These are phyloP conservation scores for Orthosia cruda DNA, from an alignment of 2,888 invertebrate genomes.

Conservation along the genomic window DNA sequence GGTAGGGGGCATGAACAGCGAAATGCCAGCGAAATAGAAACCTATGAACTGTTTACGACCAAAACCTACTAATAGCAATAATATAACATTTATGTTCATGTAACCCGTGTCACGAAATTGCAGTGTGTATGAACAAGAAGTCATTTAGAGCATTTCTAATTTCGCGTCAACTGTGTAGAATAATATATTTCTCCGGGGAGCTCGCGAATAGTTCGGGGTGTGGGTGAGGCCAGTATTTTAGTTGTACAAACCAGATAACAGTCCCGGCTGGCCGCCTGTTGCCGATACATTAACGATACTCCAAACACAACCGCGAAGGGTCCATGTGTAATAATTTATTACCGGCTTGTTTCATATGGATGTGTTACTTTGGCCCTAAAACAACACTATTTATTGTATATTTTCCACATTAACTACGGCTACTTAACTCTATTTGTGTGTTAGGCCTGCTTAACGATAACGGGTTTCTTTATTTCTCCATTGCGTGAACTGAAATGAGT, in stretches of 20 bases:
- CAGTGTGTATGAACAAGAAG: conserved; percentile 38
- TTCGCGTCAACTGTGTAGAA: conserved; percentile 74
- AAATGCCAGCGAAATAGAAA: not conserved
- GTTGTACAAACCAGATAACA: conserved; percentile 82
- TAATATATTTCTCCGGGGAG: conserved; percentile 73
- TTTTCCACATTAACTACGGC: conserved; percentile 49
- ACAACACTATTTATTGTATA: conserved; percentile 72
- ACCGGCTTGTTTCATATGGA: conserved; percentile 76
- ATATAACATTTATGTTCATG: not conserved
- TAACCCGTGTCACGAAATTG: conserved; percentile 11
- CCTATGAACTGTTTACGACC: not conserved
- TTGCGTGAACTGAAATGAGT: conserved; percentile 46
- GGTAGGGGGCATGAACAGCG: too few species aligned
- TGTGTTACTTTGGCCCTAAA: conserved; percentile 71
- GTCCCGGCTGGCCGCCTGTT: conserved; percentile 71
- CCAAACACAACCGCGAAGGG: conserved; percentile 86
- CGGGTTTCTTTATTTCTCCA: conserved; percentile 14
- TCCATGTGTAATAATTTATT: conserved; percentile 88
- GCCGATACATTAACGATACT: conserved; percentile 86
- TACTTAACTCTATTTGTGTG: conserved; percentile 32
- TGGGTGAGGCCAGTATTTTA: conserved; percentile 75
- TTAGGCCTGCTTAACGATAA: conserved; percentile 16
- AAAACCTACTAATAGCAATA: conserved; percentile 15
- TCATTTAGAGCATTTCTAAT: conserved; percentile 70
- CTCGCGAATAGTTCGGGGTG: conserved; percentile 58